A percentile compares a stretch with the other conserved stretches of the same genome.
Conservation (phyloP, 2,888 invertebrate species). For the Epiblema foenella region DNA sequence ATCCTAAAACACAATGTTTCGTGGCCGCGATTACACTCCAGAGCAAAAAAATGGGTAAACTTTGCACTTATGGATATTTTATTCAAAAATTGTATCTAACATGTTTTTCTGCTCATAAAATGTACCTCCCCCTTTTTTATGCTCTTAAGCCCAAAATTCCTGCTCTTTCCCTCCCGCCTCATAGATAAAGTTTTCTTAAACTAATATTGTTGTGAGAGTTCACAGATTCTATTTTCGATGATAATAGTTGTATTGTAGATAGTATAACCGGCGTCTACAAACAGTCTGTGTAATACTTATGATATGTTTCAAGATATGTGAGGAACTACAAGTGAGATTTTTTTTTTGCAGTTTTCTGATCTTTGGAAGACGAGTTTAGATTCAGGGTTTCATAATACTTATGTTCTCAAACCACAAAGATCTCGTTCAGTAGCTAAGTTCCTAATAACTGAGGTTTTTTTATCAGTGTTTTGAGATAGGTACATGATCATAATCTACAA, state of each 20-base stretch:
- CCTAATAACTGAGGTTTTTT: neutral
- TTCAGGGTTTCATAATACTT: conserved; percentile 15
- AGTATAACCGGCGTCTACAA: neutral
- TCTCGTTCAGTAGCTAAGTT: conserved; percentile 7
- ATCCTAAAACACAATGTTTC: too few species aligned
- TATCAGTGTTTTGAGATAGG: too few species aligned
- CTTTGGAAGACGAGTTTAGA: conserved; percentile 28
- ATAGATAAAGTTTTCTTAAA: too few species aligned
- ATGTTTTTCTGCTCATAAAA: too few species aligned
- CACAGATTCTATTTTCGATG: conserved; percentile 4
- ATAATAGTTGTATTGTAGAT: neutral
- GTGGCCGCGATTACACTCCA: too few species aligned
- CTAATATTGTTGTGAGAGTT: neutral
- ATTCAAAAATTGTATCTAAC: too few species aligned
- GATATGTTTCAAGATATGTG: conserved; percentile 43
- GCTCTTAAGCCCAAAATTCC: too few species aligned
- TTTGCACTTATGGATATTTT: too few species aligned
- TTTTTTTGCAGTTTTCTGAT: neutral
- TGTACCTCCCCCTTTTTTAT: too few species aligned
- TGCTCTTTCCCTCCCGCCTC: too few species aligned
- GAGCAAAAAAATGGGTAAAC: too few species aligned
- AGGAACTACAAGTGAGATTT: conserved; percentile 25
- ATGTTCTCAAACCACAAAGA: neutral
- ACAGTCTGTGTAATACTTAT: conserved; percentile 23
- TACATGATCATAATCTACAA: too few species aligned